Evolutionary conservation across 1,140 invertebrate genomes (phyloP), one percentile per base, ranked within the genome.

Genomic region (Leptonema lineaticorne): DNA sequence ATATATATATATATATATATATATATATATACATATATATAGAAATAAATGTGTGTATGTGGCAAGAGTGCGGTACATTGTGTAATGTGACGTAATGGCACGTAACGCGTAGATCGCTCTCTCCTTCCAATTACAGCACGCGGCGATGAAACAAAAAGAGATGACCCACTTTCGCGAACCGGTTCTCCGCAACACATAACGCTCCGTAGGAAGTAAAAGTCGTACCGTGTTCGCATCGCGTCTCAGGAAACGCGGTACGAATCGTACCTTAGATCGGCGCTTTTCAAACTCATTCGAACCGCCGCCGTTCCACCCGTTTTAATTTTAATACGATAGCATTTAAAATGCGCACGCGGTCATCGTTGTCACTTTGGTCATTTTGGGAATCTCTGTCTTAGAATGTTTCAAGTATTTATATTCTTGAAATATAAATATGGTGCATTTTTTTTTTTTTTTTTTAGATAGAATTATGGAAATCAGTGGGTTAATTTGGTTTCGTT

Each of bases 71-170:
- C 37, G 64, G 41, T 18, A 30, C 68, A 65, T 73, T 73, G 71
- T 68, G 71, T 70, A 73, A 73, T 30, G 37, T 70, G 71, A 73
- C 67, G 71, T 73, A 73, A 73, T 65, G 69, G 50, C 68, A 69
- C 71, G 68, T 72, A 72, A 72, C 58, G 27, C 20, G 45, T 28
- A 59, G 50, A 53, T 60, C 60, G 76, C 76, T 78, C 78, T 79
- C 78, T 80, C 78, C 77, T 76, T 79, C 78, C 81, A 78, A 80
- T 82, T 82, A 81, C 78, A 77, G 79, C 78, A 81, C 79, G 78
- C 75, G 67, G 76, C 78, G 76, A 76, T 79, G 77, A 76, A 83
- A 82, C 80, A 82, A 82, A 82, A 83, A 82, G 80, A 82, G 79
- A 82, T 81, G 80, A 78, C 81, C 81, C 73, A 82, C 76, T 78